Evolutionary conservation across 2,888 invertebrate genomes (phyloP).

Genomic region (Acrocera orbiculus): DNA sequence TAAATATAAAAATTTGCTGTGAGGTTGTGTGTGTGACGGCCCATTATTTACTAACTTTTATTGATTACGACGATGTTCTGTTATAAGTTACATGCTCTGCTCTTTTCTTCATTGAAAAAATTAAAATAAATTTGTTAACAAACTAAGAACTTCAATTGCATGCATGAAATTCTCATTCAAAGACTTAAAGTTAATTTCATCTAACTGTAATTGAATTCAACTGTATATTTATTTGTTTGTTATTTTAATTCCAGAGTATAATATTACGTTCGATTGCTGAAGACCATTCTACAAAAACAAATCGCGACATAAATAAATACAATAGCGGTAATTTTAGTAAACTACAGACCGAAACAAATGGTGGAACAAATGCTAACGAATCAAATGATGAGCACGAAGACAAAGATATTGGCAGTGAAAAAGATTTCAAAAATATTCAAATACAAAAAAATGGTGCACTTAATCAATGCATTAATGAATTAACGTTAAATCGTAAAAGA

Average conservation of each 20-base stretch:
- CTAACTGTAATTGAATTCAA: no score
- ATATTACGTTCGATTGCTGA: constrained; percentile 8
- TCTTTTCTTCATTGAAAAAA: no score
- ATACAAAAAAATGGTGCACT: constrained; percentile 26
- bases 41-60: no score
- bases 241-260: constrained; percentile 5
- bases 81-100: no score
- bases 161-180: no score
- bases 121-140: no score
- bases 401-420: constrained; percentile 27
- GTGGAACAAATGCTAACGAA: constrained; percentile 11
- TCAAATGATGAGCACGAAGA: constrained; percentile 21
- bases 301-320: constrained; percentile 13
- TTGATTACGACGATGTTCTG: no score
- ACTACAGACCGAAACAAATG: constrained; percentile 1
- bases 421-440: constrained; percentile 21
- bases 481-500: constrained; percentile 39
- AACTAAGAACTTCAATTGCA: no score
- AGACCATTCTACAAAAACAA: constrained; percentile 3
- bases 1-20: no score
- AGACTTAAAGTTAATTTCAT: no score
- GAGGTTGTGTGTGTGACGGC: no score
- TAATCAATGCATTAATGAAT: constrained; percentile 51
- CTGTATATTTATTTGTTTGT: not conserved
- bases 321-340: not conserved